Evolutionary conservation across 2,113 vertebrate species (phyloP).

Genomic region (Edolisoma coerulescens): DNA sequence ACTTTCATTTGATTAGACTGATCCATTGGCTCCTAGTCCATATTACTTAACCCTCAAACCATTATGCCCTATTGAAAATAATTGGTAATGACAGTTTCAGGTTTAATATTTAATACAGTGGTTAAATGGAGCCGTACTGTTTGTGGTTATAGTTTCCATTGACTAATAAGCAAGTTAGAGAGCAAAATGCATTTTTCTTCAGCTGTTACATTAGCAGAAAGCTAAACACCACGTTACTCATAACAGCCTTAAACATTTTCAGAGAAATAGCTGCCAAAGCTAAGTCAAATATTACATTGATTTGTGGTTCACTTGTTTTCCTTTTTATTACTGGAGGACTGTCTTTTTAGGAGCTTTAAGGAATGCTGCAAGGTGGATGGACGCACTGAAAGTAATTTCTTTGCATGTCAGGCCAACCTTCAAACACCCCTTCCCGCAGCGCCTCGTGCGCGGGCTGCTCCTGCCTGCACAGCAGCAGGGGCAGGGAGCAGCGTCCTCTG

Average conservation of each 20-base stretch:
- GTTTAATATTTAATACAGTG: constrained; percentile 70
- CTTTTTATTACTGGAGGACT: not conserved
- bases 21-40: constrained; percentile 54
- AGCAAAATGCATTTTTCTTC: constrained; percentile 32
- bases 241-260: constrained; percentile 25
- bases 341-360: not conserved
- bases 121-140: constrained; percentile 48
- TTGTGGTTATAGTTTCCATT: constrained; percentile 61
- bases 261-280: constrained; percentile 13
- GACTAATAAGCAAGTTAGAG: constrained; percentile 41
- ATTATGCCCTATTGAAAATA: constrained; percentile 62
- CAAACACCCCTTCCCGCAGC: not conserved
- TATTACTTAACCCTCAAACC: constrained; percentile 63
- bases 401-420: not conserved
- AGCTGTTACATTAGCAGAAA: constrained; percentile 32
- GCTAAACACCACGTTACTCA: not conserved
- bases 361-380: not conserved
- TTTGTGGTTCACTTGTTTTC: constrained; percentile 44
- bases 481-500: not conserved
- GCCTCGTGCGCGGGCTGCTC: not conserved
- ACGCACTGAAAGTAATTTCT: not conserved
- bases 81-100: constrained; percentile 65
- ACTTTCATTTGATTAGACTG: constrained; percentile 66
- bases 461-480: not conserved
- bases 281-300: constrained; percentile 40